Conservation (phyloP, 2,797 vertebrate genomes). For the Malacoraja senta region DNA sequence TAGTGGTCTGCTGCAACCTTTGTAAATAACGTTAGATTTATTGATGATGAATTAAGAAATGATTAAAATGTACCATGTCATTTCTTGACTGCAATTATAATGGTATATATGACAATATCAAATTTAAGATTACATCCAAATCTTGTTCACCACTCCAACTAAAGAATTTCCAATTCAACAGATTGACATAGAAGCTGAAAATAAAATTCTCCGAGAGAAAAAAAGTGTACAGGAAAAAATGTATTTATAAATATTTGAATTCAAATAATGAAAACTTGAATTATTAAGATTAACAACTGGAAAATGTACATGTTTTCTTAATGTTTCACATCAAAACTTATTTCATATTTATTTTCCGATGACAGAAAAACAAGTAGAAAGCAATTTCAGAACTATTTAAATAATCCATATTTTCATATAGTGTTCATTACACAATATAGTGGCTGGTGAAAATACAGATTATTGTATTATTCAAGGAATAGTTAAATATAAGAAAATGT, state of each 20-base stretch:
- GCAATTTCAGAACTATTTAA: neutral
- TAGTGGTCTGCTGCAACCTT: neutral
- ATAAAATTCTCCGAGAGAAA: neutral
- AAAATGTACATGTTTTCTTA: neutral
- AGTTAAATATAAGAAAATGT: neutral
- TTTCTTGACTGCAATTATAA: neutral
- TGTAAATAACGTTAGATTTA: neutral
- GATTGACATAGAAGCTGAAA: neutral
- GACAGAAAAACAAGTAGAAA: too few relatives aligned
- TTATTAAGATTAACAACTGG: neutral
- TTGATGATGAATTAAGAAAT: neutral
- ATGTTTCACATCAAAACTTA: too few relatives aligned
- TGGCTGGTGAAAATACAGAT: neutral
- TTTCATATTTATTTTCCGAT: too few relatives aligned
- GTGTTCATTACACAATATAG: neutral
- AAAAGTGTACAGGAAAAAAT: neutral
- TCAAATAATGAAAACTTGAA: neutral
- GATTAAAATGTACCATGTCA: neutral
- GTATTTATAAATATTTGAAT: neutral
- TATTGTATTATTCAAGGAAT: neutral
- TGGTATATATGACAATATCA: too few relatives aligned
- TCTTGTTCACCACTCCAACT: neutral
- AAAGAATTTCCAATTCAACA: neutral
- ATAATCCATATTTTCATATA: neutral
- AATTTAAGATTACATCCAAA: neutral